A percentile compares a stretch with the other conserved stretches of the same genome.
Evolutionary conservation across 2,113 vertebrate genomes (phyloP).

Genomic region (Muntiacus reevesi): DNA sequence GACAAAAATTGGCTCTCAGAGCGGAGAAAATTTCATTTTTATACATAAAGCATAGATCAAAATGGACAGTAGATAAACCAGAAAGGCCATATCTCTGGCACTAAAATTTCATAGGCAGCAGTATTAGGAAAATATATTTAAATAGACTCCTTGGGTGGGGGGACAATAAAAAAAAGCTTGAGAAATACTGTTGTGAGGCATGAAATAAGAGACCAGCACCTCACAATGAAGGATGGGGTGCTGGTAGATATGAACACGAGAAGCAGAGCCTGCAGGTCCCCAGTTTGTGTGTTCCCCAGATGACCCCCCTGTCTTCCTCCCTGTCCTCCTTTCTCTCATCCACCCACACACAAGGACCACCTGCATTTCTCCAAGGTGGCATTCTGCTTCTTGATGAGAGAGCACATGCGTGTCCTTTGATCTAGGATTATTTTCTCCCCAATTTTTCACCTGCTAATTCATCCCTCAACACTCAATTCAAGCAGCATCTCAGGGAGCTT

Average conservation of each 20-base stretch:
- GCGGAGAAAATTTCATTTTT: not conserved
- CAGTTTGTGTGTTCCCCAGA: fast-evolving
- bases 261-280: not conserved
- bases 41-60: not conserved
- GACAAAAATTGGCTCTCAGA: not conserved
- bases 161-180: not conserved
- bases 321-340: not conserved
- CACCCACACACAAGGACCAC: not conserved
- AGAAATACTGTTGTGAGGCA: not conserved
- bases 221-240: not conserved
- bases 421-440: not conserved
- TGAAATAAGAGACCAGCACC: not conserved
- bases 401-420: not conserved
- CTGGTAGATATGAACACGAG: not conserved
- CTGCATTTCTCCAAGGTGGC: not conserved
- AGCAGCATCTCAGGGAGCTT: not conserved
- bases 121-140: not conserved
- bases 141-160: not conserved
- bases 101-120: not conserved
- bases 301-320: not conserved
- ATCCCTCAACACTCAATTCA: not conserved
- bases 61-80: not conserved
- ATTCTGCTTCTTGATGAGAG: not conserved
- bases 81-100: not conserved
- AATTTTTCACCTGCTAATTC: not conserved